Percentiles rank a stretch among this genome's conserved stretches.
phyloP scores from a whole-genome alignment of 1,140 invertebrate species.

The Trachymyrmex septentrionalis region DNA sequence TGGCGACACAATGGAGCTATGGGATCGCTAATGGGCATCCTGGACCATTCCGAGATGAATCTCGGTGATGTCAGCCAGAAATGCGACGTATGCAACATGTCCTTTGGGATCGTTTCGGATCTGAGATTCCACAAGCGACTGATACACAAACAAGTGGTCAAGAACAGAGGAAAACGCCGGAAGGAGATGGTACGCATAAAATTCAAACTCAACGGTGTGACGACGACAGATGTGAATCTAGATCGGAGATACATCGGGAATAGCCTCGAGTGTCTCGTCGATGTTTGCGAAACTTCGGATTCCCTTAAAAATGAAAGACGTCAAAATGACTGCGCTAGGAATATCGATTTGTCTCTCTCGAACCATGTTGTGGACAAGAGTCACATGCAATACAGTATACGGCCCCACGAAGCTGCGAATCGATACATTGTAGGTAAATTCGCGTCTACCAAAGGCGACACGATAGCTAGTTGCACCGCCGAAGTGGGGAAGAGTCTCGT shows the following conservation, averaged over 20 bases:
- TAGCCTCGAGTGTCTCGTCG: not conserved
- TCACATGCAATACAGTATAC: conserved; percentile 22
- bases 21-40: not conserved
- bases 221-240: conserved; percentile 55
- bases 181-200: conserved; percentile 46
- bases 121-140: not conserved
- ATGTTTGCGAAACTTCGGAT: not conserved
- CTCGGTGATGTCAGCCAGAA: not conserved
- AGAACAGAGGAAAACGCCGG: conserved; percentile 30
- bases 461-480: not conserved
- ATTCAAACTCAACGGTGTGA: conserved; percentile 70
- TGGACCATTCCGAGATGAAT: not conserved
- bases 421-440: conserved; percentile 60
- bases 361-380: conserved; percentile 30
- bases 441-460: conserved; percentile 25
- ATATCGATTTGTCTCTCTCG: conserved; percentile 64
- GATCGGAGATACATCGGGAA: conserved; percentile 73
- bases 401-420: conserved; percentile 46
- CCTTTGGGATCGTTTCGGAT: not conserved
- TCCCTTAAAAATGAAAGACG: not conserved
- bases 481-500: conserved; percentile 5
- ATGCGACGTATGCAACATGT: not conserved
- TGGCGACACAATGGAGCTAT: conserved; percentile 8
- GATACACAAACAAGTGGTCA: conserved; percentile 6
- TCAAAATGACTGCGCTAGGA: not conserved